Evolutionary conservation across 2,888 invertebrate genomes (phyloP).

Genomic region (Oithona nana): DNA sequence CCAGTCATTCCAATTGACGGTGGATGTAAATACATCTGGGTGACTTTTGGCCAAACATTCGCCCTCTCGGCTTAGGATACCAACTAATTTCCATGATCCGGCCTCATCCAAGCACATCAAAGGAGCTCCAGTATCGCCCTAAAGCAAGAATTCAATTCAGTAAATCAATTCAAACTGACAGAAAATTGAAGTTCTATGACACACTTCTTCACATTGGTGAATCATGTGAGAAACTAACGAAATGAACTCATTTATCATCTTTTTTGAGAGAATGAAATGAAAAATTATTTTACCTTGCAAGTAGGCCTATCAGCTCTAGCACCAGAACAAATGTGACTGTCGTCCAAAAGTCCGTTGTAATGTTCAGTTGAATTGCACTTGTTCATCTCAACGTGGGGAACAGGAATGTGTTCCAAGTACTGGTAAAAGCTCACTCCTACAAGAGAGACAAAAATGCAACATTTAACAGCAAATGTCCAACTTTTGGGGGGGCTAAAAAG

Average conservation of each 20-base stretch:
- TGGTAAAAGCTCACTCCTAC: slow-evolving; percentile 27
- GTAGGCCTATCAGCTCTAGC: slow-evolving; percentile 37
- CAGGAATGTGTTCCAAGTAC: slow-evolving; percentile 35
- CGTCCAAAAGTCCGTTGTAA: slow-evolving; percentile 38
- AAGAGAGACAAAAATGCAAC: too few species aligned
- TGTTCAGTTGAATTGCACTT: slow-evolving; percentile 42
- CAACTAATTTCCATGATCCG: slow-evolving; percentile 1
- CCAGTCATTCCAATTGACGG: background rate
- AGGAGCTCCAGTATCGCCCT: slow-evolving; percentile 8
- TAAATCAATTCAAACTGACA: slow-evolving; percentile 7
- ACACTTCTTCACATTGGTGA: background rate
- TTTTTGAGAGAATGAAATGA: background rate
- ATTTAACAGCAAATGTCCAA: too few species aligned
- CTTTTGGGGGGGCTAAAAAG: too few species aligned
- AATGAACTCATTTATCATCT: background rate
- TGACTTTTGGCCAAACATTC: background rate
- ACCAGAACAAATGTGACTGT: slow-evolving; percentile 40
- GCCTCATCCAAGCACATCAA: background rate
- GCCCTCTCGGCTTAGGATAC: slow-evolving; percentile 5
- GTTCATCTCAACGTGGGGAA: slow-evolving; percentile 34
- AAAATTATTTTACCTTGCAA: slow-evolving; percentile 35
- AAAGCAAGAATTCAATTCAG: background rate
- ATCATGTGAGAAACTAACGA: background rate
- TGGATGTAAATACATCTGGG: slow-evolving; percentile 8
- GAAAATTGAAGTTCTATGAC: too few species aligned